These are phyloP conservation scores for Lepidochitona cinerea DNA, from an alignment of 2,888 invertebrate species.

Conservation along the genomic window DNA sequence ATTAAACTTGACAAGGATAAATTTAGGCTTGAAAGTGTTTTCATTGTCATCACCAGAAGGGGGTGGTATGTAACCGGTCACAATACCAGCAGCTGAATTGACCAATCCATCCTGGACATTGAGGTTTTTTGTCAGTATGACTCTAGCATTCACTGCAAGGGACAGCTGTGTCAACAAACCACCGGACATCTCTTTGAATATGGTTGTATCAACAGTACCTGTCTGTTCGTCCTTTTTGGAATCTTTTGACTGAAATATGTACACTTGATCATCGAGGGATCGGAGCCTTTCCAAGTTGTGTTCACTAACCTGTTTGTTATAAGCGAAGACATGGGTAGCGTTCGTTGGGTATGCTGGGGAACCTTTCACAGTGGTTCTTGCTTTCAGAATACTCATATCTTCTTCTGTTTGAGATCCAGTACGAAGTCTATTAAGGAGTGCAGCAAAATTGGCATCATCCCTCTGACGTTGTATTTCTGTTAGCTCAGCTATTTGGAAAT, in stretches of 20 bases:
- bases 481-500: constrained; percentile 14
- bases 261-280: background rate
- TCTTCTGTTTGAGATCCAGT: constrained; percentile 13
- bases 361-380: constrained; percentile 5
- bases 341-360: constrained; percentile 5
- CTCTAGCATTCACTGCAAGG: constrained; percentile 13
- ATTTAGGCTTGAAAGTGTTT: constrained; percentile 15
- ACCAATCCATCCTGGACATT: constrained; percentile 33
- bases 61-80: constrained; percentile 17
- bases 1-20: background rate
- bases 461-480: constrained; percentile 25
- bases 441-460: constrained; percentile 23
- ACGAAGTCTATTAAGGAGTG: constrained; percentile 22
- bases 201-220: constrained; percentile 4
- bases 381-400: constrained; percentile 17
- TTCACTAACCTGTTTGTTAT: constrained; percentile 19
- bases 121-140: constrained; percentile 27
- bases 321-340: constrained; percentile 21
- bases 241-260: constrained; percentile 19
- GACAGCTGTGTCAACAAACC: constrained; percentile 12
- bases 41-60: background rate
- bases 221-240: constrained; percentile 24
- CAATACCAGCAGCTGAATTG: constrained; percentile 25
- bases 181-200: constrained; percentile 10
- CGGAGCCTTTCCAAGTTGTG: constrained; percentile 16